Evolutionary conservation across 2,113 vertebrate genomes (phyloP).

Genomic region (Apteryx owenii): DNA sequence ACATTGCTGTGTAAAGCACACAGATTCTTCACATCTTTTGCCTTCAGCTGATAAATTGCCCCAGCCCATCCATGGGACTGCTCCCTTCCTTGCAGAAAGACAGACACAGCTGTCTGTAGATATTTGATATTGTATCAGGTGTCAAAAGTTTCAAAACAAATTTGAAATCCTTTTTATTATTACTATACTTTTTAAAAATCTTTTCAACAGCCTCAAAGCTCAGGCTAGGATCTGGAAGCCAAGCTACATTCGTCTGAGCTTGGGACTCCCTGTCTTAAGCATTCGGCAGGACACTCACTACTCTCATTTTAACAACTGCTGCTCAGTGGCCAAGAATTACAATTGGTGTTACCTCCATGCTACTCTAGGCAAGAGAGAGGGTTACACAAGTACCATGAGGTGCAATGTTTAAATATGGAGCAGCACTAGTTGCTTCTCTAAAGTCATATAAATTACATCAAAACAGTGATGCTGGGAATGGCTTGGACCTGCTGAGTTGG

Average conservation of each 20-base stretch:
- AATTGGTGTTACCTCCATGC: not conserved
- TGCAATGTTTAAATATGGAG: not conserved
- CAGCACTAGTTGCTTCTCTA: not conserved
- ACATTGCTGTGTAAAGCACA: not conserved
- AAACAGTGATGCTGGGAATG: not conserved
- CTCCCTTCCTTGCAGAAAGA: not conserved
- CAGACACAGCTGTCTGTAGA: not conserved
- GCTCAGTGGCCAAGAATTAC: not conserved
- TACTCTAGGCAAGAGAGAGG: not conserved
- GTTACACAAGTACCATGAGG: not conserved
- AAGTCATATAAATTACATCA: not conserved
- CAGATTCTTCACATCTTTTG: not conserved
- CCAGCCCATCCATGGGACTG: fast-evolving
- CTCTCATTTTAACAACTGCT: not conserved
- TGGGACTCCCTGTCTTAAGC: not conserved
- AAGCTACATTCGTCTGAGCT: not conserved
- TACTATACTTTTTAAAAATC: not conserved
- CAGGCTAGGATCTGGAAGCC: not conserved
- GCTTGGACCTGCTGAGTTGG: not conserved
- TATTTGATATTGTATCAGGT: not conserved
- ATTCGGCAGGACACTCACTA: not conserved
- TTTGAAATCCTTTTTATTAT: not conserved
- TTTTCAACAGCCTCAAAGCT: not conserved
- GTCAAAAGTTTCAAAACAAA: not conserved
- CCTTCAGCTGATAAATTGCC: not conserved